Evolutionary conservation across 2,888 invertebrate genomes (phyloP), one percentile per base, ranked within the genome.

Genomic region (Drosophila gaucha): DNA sequence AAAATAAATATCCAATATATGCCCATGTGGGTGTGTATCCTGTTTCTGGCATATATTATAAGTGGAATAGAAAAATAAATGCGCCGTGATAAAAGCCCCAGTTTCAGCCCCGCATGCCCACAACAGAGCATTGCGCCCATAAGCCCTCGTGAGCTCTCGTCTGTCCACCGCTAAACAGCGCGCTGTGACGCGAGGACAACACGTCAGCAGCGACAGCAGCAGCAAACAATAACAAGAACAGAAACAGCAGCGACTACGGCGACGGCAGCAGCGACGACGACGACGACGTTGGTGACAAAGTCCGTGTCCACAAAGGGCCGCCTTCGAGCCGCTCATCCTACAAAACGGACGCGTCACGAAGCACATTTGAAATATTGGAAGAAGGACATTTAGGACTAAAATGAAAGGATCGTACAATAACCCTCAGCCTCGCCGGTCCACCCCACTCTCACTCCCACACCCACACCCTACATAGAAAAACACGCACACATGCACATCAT

Each of bases 1-100:
- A 89, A 86, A 87, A 90, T 86, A 89, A 87, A 90, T 89, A 89
- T 88, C 82, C 78, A 74, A 84, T 84, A 84, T 75, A 80, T 88
- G 86, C 77, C 72, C 80, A 82, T 74, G 78, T 86, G 78, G 72
- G 76, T 78, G 70, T 89, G 85, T 89, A 87, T 89, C 89, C 88
- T 89, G 89, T 88, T 88, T 86, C 80, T 89, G 89, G 90, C 90
- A 90, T 89, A 89, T 88, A 90, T 89, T 88, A 90, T 89, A 88
- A 89, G 86, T 86, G 83, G 77, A 89, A 89, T 87, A 88, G 85
- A 90, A 90, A 88, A 89, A 89, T 89, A 90, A 89, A 88, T 89
- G 86, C 85, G 84, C 80, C 79, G 82, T 80, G 86, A 79, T 88
- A 90, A 86, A 90, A 79, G 86, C 80, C 83, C 63, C 74, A 52